phyloP scores from a whole-genome alignment of 2,888 invertebrate genomes.

The Papilio gigon region DNA sequence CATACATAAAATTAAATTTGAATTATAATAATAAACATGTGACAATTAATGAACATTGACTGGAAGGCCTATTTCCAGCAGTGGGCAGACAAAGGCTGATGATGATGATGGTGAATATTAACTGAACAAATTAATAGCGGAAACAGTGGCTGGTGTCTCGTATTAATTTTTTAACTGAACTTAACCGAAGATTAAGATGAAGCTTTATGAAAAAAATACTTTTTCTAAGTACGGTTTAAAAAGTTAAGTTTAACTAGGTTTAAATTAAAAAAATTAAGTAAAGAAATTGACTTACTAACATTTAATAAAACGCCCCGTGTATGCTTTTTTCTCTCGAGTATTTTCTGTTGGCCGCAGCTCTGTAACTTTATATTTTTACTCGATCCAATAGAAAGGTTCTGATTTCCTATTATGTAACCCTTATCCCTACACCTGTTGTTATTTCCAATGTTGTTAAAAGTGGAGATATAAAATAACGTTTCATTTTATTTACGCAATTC shows the following conservation, averaged over 20 bases:
- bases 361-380: conserved; percentile 18
- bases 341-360: conserved; percentile 4
- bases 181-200: background rate
- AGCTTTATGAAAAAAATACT: background rate
- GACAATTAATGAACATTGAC: too few relatives aligned
- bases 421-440: background rate
- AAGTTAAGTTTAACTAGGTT: background rate
- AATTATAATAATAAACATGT: too few relatives aligned
- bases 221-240: background rate
- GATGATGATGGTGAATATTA: too few relatives aligned
- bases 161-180: background rate
- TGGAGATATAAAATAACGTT: background rate
- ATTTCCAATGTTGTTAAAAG: background rate
- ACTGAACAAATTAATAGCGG: too few relatives aligned
- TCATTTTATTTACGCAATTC: background rate
- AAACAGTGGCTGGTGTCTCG: too few relatives aligned
- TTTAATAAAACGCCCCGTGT: background rate
- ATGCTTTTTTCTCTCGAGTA: background rate
- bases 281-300: background rate
- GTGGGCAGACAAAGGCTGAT: too few relatives aligned
- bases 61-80: too few relatives aligned
- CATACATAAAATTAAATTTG: background rate
- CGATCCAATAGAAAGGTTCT: background rate
- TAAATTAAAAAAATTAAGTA: background rate
- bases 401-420: conserved; percentile 12